phyloP scores from a whole-genome alignment of 2,888 invertebrate species.

The Callinectes sapidus region DNA sequence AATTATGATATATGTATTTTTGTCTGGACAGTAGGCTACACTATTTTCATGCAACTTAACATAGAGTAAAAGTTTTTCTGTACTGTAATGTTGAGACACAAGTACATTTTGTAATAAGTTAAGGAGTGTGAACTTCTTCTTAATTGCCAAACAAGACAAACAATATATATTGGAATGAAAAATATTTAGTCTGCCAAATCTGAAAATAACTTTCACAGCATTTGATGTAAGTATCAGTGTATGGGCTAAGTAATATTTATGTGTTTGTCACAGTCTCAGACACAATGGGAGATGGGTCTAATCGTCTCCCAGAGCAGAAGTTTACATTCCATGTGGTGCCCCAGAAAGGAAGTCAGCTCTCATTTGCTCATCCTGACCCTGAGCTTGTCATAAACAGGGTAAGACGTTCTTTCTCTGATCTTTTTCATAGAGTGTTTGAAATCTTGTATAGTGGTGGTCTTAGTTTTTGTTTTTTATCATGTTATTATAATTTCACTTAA shows the following conservation, averaged over 20 bases:
- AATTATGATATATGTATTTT: too few relatives aligned
- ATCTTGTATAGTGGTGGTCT: neutral
- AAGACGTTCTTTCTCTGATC: slow-evolving; percentile 26
- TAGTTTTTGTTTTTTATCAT: neutral
- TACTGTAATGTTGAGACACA: too few relatives aligned
- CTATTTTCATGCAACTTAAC: too few relatives aligned
- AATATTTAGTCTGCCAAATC: too few relatives aligned
- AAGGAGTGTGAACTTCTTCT: too few relatives aligned
- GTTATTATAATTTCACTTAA: neutral
- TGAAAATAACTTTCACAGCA: too few relatives aligned
- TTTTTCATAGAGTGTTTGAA: neutral
- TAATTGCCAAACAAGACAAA: too few relatives aligned
- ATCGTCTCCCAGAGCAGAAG: slow-evolving; percentile 67
- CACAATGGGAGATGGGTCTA: slow-evolving; percentile 50
- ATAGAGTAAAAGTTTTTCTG: too few relatives aligned
- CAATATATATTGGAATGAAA: too few relatives aligned
- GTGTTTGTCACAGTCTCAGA: slow-evolving; percentile 55
- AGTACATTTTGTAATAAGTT: too few relatives aligned
- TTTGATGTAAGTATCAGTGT: too few relatives aligned
- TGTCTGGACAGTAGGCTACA: too few relatives aligned
- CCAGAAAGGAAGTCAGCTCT: slow-evolving; percentile 53
- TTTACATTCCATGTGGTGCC: slow-evolving; percentile 70
- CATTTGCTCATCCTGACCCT: slow-evolving; percentile 62
- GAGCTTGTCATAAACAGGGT: slow-evolving; percentile 64
- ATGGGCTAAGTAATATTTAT: neutral